phyloP scores from a whole-genome alignment of 2,797 vertebrate genomes.

The Gambusia yucatana region DNA sequence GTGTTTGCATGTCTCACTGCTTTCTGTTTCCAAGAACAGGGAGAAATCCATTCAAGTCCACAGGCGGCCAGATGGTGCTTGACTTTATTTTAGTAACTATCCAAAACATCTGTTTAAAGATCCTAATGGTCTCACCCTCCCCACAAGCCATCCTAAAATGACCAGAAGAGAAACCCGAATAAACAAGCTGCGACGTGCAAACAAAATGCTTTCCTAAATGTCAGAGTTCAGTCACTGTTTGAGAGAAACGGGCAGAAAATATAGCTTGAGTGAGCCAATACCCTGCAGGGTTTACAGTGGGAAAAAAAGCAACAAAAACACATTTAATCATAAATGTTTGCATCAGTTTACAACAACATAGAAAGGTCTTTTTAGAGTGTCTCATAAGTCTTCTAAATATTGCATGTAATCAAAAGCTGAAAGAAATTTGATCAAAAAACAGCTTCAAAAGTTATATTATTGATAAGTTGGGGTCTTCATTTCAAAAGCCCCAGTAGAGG shows the following conservation, averaged over 20 bases:
- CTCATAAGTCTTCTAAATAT: background rate
- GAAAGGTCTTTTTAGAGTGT: background rate
- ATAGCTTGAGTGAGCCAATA: background rate
- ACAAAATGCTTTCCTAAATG: constrained; percentile 4
- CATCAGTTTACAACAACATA: background rate
- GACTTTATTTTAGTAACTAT: constrained; percentile 24
- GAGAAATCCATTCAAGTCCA: background rate
- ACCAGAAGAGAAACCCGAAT: constrained; percentile 22
- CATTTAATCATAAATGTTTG: background rate
- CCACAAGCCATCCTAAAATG: constrained; percentile 32
- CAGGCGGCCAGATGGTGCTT: constrained; percentile 38
- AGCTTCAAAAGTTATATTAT: background rate
- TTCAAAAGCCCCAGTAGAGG: background rate
- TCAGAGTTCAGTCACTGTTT: constrained; percentile 12
- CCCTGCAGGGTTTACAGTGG: background rate
- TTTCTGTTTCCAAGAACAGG: background rate
- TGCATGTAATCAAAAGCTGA: background rate
- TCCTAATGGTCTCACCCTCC: constrained; percentile 45
- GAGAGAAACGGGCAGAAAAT: background rate
- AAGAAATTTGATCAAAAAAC: background rate
- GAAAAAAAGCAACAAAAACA: background rate
- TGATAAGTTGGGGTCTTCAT: background rate
- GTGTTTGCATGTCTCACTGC: background rate
- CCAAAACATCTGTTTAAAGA: constrained; percentile 18
- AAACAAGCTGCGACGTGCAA: constrained; percentile 4